These are phyloP conservation scores for Lophochroa leadbeateri DNA, from an alignment of 2,113 vertebrate species.

Conservation along the genomic window DNA sequence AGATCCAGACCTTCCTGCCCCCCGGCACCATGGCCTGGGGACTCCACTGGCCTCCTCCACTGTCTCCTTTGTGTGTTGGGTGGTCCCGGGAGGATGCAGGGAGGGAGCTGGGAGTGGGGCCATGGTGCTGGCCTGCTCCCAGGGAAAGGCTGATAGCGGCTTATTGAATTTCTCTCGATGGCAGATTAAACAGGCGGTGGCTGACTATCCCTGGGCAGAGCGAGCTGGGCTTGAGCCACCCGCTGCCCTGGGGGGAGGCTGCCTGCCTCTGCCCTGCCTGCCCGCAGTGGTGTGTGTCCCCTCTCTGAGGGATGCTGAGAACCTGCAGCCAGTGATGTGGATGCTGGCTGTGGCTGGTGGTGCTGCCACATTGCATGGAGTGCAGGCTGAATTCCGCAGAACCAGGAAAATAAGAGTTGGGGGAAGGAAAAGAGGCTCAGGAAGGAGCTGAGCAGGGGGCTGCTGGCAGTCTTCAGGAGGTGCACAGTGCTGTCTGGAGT, in stretches of 20 bases:
- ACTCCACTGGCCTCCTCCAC: background rate
- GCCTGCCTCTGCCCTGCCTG: background rate
- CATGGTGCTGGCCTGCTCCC: accelerated
- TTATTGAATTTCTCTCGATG: conserved; percentile 57
- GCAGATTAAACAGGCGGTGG: background rate
- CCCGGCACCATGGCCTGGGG: accelerated
- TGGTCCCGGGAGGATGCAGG: background rate
- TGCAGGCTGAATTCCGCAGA: background rate
- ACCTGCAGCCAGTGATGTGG: accelerated
- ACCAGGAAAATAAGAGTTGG: background rate
- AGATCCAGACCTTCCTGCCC: accelerated
- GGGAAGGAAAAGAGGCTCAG: background rate
- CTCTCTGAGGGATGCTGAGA: background rate
- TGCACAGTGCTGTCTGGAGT: accelerated
- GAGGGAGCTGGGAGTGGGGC: background rate
- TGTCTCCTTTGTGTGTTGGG: background rate
- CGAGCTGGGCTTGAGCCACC: background rate
- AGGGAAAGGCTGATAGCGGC: background rate
- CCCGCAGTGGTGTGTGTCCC: accelerated
- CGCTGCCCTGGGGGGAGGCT: background rate
- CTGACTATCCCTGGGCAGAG: background rate
- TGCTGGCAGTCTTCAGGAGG: background rate
- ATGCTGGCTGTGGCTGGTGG: background rate
- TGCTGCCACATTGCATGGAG: background rate
- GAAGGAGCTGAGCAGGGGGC: background rate